Evolutionary conservation across 1,140 invertebrate species (phyloP).

Genomic region (Potamilus streckersoni): DNA sequence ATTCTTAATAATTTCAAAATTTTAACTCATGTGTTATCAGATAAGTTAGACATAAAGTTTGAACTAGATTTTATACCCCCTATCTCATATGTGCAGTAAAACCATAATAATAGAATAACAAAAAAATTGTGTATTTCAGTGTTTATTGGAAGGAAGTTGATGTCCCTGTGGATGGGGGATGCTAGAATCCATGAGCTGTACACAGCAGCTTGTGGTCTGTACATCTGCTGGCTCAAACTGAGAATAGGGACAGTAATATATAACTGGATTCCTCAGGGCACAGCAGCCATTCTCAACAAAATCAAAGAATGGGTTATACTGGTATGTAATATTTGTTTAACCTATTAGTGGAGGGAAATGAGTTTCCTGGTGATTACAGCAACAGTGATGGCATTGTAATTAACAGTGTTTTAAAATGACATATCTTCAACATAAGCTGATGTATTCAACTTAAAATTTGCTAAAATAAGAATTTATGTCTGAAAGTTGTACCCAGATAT

Average conservation of each 20-base stretch:
- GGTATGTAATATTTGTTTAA: slow-evolving; percentile 47
- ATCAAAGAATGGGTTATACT: slow-evolving; percentile 78
- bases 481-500: no score
- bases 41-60: no score
- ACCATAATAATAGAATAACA: not conserved
- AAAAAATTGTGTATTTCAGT: slow-evolving; percentile 69
- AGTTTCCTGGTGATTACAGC: not conserved
- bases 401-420: not conserved
- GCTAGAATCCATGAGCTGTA: slow-evolving; percentile 91
- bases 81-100: no score
- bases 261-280: slow-evolving; percentile 89
- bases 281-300: slow-evolving; percentile 79
- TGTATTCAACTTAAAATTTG: not conserved
- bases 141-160: slow-evolving; percentile 86
- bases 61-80: no score
- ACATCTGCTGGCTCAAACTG: slow-evolving; percentile 90
- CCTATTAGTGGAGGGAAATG: not conserved
- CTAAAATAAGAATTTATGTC: no score
- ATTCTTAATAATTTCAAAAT: no score
- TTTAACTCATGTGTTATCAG: no score
- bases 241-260: slow-evolving; percentile 82
- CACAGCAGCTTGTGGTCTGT: slow-evolving; percentile 93
- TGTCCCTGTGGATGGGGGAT: slow-evolving; percentile 82
- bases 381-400: not conserved
- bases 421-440: not conserved